phyloP scores from a whole-genome alignment of 2,888 invertebrate genomes.

The Andrena bucephala region DNA sequence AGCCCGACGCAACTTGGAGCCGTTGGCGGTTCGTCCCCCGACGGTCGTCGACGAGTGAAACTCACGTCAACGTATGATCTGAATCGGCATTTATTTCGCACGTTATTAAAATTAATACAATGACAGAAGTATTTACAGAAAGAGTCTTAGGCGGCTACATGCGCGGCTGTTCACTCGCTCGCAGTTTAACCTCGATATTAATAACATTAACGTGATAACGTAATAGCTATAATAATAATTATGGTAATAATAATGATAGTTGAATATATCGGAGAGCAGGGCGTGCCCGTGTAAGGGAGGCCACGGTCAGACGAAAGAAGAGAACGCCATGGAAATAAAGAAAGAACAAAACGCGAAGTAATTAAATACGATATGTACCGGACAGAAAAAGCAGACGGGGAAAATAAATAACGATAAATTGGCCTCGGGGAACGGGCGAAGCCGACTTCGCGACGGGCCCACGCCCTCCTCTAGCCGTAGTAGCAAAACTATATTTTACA shows the following conservation, averaged over 20 bases:
- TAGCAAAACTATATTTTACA: slow-evolving; percentile 70
- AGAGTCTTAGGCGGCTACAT: slow-evolving; percentile 65
- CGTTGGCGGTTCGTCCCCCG: no score
- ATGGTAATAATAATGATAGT: slow-evolving; percentile 61
- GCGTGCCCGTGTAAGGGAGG: slow-evolving; percentile 43
- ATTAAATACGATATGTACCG: slow-evolving; percentile 51
- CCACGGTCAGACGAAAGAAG: slow-evolving; percentile 18
- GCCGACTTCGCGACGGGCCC: slow-evolving; percentile 31
- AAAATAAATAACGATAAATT: slow-evolving; percentile 68
- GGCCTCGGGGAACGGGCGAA: slow-evolving; percentile 35
- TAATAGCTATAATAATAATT: slow-evolving; percentile 54
- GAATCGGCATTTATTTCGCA: slow-evolving; percentile 79
- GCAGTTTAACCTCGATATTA: slow-evolving; percentile 64
- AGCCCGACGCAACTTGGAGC: no score
- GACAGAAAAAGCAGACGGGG: slow-evolving; percentile 20
- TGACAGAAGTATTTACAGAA: slow-evolving; percentile 80
- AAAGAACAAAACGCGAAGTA: slow-evolving; percentile 32
- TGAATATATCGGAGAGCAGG: slow-evolving; percentile 59
- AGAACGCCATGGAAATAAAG: slow-evolving; percentile 27
- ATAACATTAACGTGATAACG: slow-evolving; percentile 56
- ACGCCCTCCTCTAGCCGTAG: slow-evolving; percentile 58
- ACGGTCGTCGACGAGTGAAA: no score
- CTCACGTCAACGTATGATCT: slow-evolving; percentile 40
- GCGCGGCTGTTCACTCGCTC: slow-evolving; percentile 58
- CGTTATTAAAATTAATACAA: slow-evolving; percentile 83